phyloP scores from a whole-genome alignment of 2,113 vertebrate species.

The Peromyscus leucopus region DNA sequence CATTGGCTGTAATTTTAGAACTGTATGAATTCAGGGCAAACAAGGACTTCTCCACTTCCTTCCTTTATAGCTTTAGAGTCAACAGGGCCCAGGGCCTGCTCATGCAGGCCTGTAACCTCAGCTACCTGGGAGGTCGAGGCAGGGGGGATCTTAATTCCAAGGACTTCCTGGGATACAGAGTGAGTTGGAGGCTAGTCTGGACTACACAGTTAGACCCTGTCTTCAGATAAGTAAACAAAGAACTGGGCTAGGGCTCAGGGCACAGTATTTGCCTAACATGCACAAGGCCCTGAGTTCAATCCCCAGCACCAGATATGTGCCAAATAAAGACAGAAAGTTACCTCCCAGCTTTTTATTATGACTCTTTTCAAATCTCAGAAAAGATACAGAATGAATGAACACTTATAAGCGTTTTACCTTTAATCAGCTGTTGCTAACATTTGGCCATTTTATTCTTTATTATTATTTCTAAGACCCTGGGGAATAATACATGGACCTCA shows the following conservation, averaged over 20 bases:
- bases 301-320: no score
- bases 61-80: neutral
- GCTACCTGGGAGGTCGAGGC: neutral
- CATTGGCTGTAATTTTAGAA: neutral
- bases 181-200: neutral
- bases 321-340: neutral
- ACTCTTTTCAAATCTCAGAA: neutral
- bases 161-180: neutral
- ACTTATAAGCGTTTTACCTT: neutral
- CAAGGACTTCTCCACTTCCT: neutral
- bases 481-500: neutral
- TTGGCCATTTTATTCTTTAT: neutral
- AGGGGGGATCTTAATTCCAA: neutral
- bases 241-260: neutral
- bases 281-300: neutral
- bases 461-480: neutral
- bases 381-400: neutral
- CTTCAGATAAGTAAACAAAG: neutral
- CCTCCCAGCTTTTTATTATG: neutral
- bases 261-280: neutral
- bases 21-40: rapidly evolving
- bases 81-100: neutral
- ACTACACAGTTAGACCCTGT: neutral
- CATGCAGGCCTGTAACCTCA: no score
- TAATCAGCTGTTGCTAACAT: neutral